phyloP scores from a whole-genome alignment of 2,888 invertebrate species.

The Chymomyza fuscimana region DNA sequence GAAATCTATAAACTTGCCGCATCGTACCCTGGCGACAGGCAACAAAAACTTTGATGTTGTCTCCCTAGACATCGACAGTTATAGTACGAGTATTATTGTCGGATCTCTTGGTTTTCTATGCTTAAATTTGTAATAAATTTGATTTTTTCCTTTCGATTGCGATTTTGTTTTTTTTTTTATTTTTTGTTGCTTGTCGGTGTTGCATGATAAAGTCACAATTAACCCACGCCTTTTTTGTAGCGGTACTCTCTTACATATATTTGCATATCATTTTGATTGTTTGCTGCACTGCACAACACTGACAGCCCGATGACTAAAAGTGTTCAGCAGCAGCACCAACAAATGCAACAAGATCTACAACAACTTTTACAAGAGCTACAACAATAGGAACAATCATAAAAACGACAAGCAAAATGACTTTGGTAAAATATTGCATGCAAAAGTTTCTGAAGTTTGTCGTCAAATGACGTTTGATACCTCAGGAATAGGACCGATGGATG shows the following conservation, averaged over 20 bases:
- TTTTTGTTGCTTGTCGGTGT: conserved; percentile 32
- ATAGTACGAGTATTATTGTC: conserved; percentile 35
- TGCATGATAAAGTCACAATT: conserved; percentile 76
- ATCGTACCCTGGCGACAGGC: conserved; percentile 36
- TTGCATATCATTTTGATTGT: conserved; percentile 76
- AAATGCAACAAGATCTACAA: conserved; percentile 17
- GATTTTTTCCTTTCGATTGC: conserved; percentile 75
- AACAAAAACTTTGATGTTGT: conserved; percentile 11
- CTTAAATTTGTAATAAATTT: conserved; percentile 75
- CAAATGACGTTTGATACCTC: conserved; percentile 62
- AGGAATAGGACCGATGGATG: conserved; percentile 21
- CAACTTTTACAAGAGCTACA: conserved; percentile 43
- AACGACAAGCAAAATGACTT: conserved; percentile 38
- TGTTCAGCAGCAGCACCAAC: conserved; percentile 49
- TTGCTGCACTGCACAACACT: conserved; percentile 47
- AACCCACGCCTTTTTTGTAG: conserved; percentile 77
- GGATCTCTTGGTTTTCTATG: conserved; percentile 53
- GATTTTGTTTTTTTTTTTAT: conserved; percentile 42
- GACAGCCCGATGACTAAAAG: conserved; percentile 72
- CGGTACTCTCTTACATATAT: conserved; percentile 74
- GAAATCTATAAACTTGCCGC: conserved; percentile 74
- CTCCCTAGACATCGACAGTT: conserved; percentile 28
- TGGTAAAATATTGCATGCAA: conserved; percentile 64
- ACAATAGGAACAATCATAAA: conserved; percentile 51
- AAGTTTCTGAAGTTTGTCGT: conserved; percentile 70